Evolutionary conservation across 2,888 invertebrate species (phyloP).

Genomic region (Orthosia gracilis): DNA sequence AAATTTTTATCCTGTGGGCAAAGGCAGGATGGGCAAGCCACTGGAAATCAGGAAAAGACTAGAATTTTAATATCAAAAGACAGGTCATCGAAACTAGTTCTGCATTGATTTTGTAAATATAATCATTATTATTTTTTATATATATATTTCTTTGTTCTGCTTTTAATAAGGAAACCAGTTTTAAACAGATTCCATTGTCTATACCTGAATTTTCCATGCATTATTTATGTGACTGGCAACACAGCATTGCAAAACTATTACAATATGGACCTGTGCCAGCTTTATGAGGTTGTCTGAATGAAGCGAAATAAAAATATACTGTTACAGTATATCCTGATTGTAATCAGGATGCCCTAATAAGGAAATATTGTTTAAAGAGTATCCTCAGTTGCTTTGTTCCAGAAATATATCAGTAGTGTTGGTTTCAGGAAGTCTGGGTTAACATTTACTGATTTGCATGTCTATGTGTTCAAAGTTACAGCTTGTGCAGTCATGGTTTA

Average conservation of each 20-base stretch:
- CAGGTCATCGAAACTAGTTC: too few species aligned
- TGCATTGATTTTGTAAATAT: too few species aligned
- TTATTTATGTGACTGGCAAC: conserved; percentile 31
- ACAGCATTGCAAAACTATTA: conserved; percentile 19
- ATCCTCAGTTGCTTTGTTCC: conserved; percentile 8
- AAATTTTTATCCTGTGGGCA: background rate
- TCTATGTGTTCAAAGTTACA: too few species aligned
- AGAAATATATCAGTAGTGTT: background rate
- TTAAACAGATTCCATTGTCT: background rate
- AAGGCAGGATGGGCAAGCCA: background rate
- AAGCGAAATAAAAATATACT: conserved; percentile 40
- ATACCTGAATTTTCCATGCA: conserved; percentile 11
- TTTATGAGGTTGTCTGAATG: conserved; percentile 16
- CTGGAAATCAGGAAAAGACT: background rate
- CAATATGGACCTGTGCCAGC: conserved; percentile 47
- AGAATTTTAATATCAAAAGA: background rate
- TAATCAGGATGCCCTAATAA: conserved; percentile 40
- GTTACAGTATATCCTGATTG: conserved; percentile 40
- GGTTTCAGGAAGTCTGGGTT: background rate
- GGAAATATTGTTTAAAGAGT: conserved; percentile 32
- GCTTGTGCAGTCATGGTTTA: background rate
- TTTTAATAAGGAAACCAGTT: background rate
- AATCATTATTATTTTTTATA: background rate
- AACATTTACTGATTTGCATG: background rate
- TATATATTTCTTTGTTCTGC: background rate